Evolutionary conservation across 2,113 vertebrate species (phyloP).

Genomic region (Lycaon pictus): DNA sequence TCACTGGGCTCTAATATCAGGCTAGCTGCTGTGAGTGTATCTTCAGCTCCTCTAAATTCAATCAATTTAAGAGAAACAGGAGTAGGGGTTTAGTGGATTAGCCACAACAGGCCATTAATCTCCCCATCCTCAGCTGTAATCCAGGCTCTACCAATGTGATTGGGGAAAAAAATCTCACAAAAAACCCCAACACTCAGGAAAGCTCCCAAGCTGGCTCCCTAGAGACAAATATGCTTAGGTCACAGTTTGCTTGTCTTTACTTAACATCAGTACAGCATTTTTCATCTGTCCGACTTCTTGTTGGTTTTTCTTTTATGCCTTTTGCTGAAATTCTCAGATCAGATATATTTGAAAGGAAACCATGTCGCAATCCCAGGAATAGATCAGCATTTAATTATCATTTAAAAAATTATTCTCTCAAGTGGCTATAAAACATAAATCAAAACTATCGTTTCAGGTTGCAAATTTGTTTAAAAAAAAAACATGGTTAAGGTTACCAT

Average conservation of each 20-base stretch:
- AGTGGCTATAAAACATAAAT: slow-evolving; percentile 61
- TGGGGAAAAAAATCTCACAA: slow-evolving; percentile 65
- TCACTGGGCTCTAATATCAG: slow-evolving; percentile 48
- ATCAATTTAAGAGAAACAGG: slow-evolving; percentile 85
- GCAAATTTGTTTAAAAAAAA: slow-evolving; percentile 32
- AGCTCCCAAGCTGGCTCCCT: slow-evolving; percentile 77
- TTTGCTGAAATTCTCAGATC: slow-evolving; percentile 63
- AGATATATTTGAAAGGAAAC: slow-evolving; percentile 63
- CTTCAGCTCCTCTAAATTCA: slow-evolving; percentile 81
- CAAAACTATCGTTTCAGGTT: slow-evolving; percentile 57
- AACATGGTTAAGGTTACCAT: slow-evolving; percentile 23
- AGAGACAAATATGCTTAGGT: slow-evolving; percentile 69
- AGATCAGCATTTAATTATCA: slow-evolving; percentile 60
- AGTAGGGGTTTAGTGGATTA: slow-evolving; percentile 87
- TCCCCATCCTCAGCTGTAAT: slow-evolving; percentile 88
- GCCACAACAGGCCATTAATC: slow-evolving; percentile 89
- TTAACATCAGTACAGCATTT: slow-evolving; percentile 62
- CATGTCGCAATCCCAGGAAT: not conserved
- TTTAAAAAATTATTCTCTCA: slow-evolving; percentile 54
- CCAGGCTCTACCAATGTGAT: slow-evolving; percentile 84
- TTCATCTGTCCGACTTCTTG: slow-evolving; percentile 57
- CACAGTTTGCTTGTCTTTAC: slow-evolving; percentile 71
- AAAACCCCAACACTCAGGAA: slow-evolving; percentile 73
- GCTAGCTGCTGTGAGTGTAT: slow-evolving; percentile 59
- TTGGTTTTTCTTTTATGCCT: slow-evolving; percentile 44